Base-by-base conservation (phyloP, 2,113 vertebrate genomes). In the Tricholaema leucomelas region DNA sequence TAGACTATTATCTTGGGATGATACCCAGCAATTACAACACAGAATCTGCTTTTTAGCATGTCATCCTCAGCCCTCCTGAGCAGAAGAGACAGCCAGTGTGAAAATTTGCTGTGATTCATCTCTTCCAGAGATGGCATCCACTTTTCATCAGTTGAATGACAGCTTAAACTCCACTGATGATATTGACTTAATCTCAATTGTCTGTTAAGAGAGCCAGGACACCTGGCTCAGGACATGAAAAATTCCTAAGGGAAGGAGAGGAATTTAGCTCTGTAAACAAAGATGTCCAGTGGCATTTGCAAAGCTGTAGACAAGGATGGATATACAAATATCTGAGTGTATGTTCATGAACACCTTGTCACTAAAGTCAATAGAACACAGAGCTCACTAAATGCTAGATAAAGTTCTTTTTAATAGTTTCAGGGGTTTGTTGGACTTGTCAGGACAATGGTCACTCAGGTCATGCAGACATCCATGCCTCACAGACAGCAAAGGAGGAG, bases 301-400 rank as follows among this genome's bases (percentile, higher is more conserved):
- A 1, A n/a, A 54, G 44, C 46, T 66, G 25, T 15, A 25, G 64
- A 3, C 9, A 23, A 50, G 60, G 38, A 4, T 10, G 17, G 46
- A 27, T 40, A 35, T 20, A 15, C 17, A 31, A 59, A 63, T 25
- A 60, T 6, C 12, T 0, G 0, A 4, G 1, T 1, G 3, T 30
- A 16, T 25, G 24, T 12, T 73, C 17, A 6, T 24, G 50, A 27
- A 44, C 10, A 3, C 79, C 21, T 73, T 38, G 38, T 11, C 24
- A 33, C 36, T 50, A 27, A 2, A 58, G 33, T 24, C 48, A 71
- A 0, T 10, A 30, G 74, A 65, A 23, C 5, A 15, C 28, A 52
- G 52, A 52, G 19, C 17, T 80, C 35, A 50, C 3, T 25, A 54
- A 87, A 82, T 35, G 23, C 16, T 61, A 8, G 18, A 24, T 35